Evolutionary conservation across 1,140 invertebrate species (phyloP), one percentile per base, ranked within the genome.

Genomic region (Pararge aegeria): DNA sequence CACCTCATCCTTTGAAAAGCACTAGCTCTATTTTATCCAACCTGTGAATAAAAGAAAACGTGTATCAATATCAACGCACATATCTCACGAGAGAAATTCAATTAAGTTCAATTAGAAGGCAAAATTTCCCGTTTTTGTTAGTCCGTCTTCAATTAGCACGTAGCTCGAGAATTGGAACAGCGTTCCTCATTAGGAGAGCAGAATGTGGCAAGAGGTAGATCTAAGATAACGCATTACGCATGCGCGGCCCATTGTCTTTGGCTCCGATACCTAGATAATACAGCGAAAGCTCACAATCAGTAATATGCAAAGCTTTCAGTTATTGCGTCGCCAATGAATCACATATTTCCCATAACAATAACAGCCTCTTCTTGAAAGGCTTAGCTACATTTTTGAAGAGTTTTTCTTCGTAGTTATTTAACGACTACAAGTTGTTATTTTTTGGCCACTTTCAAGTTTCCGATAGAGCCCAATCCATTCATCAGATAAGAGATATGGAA

Each of bases 161-260:
- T 80, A 65, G 59, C 64, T 48, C 48, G 70, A 70, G 77, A 87
- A 86, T 76, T 83, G 72, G 85, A 88, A 80, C 83, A 68, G 68
- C 76, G 68, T 61, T 82, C 66, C 85, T 86, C 81, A 88, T 88
- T 86, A 88, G 80, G 78, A 78, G 80, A 70, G 74, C 74, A 76
- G 74, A 68, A 71, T 86, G 79, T 78, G 69, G 81, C 73, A 88
- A 88, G 78, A 80, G 75, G 72, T 71, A 80, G 83, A 87, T 87
- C 68, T 68, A 58, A 76, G 85, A 88, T 88, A 88, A 87, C 80
- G 76, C 80, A 83, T 86, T 88, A 88, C 85, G 83, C 83, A 88
- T 87, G 80, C 83, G 80, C 78, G 64, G 20, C n/a, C 78, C 73
- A 88, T 88, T 88, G 85, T 88, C 76, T 83, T 78, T 68, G 76